A percentile compares a stretch with the other conserved stretches of the same genome.
These are phyloP conservation scores for Amazona vittata DNA, from an alignment of 2,113 vertebrate genomes.

Conservation along the genomic window DNA sequence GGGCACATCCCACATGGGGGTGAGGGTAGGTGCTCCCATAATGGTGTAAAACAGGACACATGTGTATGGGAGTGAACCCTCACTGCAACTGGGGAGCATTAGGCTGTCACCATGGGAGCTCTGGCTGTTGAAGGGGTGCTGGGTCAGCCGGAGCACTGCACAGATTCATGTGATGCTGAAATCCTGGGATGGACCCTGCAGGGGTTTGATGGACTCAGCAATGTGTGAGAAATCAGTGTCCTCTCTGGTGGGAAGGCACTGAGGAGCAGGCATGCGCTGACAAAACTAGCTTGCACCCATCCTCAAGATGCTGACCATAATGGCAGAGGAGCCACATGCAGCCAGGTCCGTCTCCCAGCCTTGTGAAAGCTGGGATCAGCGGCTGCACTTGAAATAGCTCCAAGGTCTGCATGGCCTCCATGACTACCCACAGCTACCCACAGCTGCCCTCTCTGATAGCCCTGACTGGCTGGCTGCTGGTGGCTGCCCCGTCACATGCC, in stretches of 20 bases:
- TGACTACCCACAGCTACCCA: background rate
- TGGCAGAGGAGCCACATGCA: background rate
- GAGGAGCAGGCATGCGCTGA: background rate
- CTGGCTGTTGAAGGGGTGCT: background rate
- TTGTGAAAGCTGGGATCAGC: background rate
- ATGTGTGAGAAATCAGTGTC: background rate
- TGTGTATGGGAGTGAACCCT: background rate
- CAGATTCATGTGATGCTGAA: background rate
- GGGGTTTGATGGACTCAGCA: background rate
- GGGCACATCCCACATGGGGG: accelerated
- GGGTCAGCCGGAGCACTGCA: background rate
- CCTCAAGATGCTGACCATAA: background rate
- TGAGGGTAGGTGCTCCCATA: accelerated
- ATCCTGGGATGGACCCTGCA: background rate
- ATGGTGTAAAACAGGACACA: accelerated
- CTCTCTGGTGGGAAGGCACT: background rate
- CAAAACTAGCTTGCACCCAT: background rate
- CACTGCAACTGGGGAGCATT: accelerated
- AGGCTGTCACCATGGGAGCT: background rate
- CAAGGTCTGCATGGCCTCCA: background rate
- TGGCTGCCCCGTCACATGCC: background rate
- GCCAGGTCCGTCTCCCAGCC: background rate
- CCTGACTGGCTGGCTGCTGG: background rate
- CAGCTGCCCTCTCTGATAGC: background rate
- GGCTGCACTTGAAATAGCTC: background rate